Evolutionary conservation across 2,888 invertebrate genomes (phyloP).

Genomic region (Platynereis dumerilii): DNA sequence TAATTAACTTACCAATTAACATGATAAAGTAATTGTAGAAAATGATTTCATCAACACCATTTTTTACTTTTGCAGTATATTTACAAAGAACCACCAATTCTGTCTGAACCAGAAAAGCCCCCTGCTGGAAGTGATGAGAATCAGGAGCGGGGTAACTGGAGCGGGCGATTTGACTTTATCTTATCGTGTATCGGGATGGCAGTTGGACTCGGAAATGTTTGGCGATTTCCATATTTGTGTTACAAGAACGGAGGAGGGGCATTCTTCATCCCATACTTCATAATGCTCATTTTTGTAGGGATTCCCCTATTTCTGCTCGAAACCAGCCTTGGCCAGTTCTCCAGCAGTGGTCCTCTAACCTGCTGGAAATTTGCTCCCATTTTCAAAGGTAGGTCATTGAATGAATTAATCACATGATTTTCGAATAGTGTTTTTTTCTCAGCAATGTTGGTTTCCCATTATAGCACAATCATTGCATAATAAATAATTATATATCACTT

Average conservation of each 20-base stretch:
- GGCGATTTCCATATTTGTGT: constrained; percentile 71
- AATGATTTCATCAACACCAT: no score
- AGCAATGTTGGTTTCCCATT: no score
- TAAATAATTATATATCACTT: no score
- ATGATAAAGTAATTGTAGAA: no score
- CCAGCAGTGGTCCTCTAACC: constrained; percentile 55
- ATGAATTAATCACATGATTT: no score
- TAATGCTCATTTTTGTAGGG: constrained; percentile 59
- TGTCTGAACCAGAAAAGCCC: no score
- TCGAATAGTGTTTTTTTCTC: no score
- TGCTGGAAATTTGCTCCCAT: constrained; percentile 29
- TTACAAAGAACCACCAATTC: no score
- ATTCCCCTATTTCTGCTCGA: constrained; percentile 61
- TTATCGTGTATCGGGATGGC: constrained; percentile 54
- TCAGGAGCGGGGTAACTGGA: constrained; percentile 65
- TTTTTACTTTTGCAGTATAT: no score
- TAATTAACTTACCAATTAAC: no score
- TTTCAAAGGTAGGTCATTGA: constrained; percentile 30
- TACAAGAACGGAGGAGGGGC: constrained; percentile 59
- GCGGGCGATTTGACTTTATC: constrained; percentile 67
- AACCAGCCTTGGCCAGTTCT: constrained; percentile 58
- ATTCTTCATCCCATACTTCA: constrained; percentile 59
- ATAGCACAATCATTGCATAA: no score
- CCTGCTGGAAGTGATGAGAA: constrained; percentile 61
- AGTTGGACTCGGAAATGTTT: constrained; percentile 64